Evolutionary conservation across 37 sponge, comb jelly and placozoan genomes (phyloP), one percentile per base, ranked within the genome.

Genomic region (Chondrilla cf. caribensis): DNA sequence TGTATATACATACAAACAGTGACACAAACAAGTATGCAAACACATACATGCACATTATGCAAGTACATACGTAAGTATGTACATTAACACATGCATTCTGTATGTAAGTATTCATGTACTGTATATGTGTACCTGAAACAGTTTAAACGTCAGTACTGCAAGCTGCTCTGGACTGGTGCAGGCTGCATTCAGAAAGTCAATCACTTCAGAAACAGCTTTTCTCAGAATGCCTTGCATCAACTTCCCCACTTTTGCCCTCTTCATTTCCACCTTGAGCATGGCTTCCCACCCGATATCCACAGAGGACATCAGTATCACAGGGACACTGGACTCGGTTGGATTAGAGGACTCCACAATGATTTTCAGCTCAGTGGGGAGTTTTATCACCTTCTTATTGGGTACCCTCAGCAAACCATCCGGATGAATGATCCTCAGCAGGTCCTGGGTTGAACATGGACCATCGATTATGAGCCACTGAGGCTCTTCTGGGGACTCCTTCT

Each of bases 231-330:
- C 11, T 6, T 47, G 11, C 9, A 47, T 47, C 6, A 11, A 47
- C 6, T 47, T 11, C 51, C 11, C 51, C 6, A 47, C 6, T 11
- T 47, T 47, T 47, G 64, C 25, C 62, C 36, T 79, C 36, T 35
- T 39, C 44, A 73, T 18, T 42, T 73, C 36, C 15, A 38, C 22
- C 43, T 2, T 42, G 3, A 84, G 58, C 28, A 86, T 31, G n/a
- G 65, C 84, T 41, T 35, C 58, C 91, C 91, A 86, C 65, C 43
- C 54, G n/a, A 90, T 41, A 32, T 85, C 81, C 28, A 39, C 55
- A 1, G 58, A 36, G 2, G 78, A 65, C 28, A 87, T 26, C 54
- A 35, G 59, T 15, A 84, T 15, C 11, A 51, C 41, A 7, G 84
- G 86, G 17, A 86, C 40, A 15, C 24, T 39, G 19, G 36, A 21